Evolutionary conservation across 2,888 invertebrate species (phyloP).

Genomic region (Drosophila borealis): DNA sequence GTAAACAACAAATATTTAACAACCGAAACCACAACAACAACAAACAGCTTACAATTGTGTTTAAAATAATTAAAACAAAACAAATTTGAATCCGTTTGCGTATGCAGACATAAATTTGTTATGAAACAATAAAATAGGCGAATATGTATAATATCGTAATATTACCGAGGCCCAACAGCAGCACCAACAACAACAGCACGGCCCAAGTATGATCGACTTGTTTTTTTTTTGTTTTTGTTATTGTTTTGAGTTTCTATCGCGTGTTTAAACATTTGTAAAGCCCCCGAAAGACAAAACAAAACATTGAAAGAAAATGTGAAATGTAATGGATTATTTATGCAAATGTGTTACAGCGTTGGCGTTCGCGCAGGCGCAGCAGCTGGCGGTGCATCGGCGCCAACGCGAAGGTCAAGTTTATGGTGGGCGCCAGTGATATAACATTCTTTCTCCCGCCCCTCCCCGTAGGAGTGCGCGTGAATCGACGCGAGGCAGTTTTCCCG

Average conservation of each 20-base stretch:
- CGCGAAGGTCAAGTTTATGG: constrained; percentile 56
- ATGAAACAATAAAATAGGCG: constrained; percentile 74
- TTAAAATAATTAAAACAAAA: constrained; percentile 58
- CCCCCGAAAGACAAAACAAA: background rate
- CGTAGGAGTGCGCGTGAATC: background rate
- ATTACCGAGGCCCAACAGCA: constrained; percentile 39
- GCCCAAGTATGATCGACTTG: constrained; percentile 24
- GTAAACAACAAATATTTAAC: constrained; percentile 26
- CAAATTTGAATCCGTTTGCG: constrained; percentile 36
- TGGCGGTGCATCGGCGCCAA: constrained; percentile 5
- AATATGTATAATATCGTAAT: constrained; percentile 60
- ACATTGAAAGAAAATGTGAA: constrained; percentile 34
- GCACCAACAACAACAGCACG: constrained; percentile 27
- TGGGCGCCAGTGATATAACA: constrained; percentile 22
- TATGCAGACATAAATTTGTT: constrained; percentile 43
- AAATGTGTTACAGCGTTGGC: constrained; percentile 21
- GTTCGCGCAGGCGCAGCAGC: constrained; percentile 25
- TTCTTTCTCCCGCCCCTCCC: background rate
- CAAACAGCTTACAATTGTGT: constrained; percentile 54
- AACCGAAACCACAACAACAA: constrained; percentile 47
- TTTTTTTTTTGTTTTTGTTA: constrained; percentile 7
- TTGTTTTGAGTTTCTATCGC: constrained; percentile 17
- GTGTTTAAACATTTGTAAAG: constrained; percentile 23
- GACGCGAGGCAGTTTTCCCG: background rate
- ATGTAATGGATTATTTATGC: constrained; percentile 37